Conservation (phyloP, 2,888 invertebrate species). For the Xiphydria camelus region DNA sequence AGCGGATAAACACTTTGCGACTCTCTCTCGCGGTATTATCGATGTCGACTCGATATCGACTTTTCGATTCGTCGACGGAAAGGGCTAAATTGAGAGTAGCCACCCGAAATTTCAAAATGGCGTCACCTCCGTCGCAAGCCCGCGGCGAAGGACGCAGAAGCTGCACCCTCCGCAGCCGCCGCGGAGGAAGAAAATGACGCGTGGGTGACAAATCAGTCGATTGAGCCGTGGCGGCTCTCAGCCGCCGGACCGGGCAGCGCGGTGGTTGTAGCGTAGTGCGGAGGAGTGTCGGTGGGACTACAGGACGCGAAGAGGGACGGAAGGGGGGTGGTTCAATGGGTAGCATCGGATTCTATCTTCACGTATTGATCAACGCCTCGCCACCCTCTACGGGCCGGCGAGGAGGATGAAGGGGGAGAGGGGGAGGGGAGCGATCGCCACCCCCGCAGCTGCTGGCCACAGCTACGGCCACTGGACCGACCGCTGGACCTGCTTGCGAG, state of each 20-base stretch:
- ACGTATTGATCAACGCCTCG: constrained; percentile 59
- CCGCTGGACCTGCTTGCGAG: constrained; percentile 52
- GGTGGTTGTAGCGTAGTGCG: constrained; percentile 24
- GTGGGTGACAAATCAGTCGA: constrained; percentile 54
- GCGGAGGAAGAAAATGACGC: constrained; percentile 47
- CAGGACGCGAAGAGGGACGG: constrained; percentile 14
- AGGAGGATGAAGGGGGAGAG: constrained; percentile 18
- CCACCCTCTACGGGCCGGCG: constrained; percentile 41
- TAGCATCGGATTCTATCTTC: constrained; percentile 59
- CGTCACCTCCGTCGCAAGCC: no score
- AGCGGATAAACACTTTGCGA: no score
- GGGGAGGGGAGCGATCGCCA: constrained; percentile 45
- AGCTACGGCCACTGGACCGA: constrained; percentile 56
- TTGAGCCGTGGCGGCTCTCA: constrained; percentile 46
- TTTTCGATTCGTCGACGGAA: no score
- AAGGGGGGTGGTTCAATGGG: constrained; percentile 42
- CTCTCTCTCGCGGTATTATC: no score
- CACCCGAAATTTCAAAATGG: neutral
- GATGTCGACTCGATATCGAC: no score
- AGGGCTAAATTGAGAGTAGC: no score
- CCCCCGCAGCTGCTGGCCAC: constrained; percentile 51
- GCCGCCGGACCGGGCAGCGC: constrained; percentile 42
- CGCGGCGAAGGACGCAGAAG: no score
- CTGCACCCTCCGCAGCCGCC: no score
- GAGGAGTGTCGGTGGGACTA: neutral